These are phyloP conservation scores for Gryon sp. DNA, from an alignment of 1,140 invertebrate genomes.

Conservation along the genomic window DNA sequence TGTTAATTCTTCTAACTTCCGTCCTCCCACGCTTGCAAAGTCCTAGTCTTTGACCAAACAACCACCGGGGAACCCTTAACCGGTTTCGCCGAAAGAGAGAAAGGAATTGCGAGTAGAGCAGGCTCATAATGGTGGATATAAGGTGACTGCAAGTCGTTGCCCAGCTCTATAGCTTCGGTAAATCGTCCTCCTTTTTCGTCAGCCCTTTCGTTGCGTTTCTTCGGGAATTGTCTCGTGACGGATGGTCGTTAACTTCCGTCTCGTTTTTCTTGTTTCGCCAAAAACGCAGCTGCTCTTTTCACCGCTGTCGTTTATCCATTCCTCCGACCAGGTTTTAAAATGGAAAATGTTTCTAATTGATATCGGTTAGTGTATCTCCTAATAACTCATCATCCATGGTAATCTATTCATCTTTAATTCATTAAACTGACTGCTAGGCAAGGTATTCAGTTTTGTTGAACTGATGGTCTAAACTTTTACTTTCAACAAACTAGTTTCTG, in stretches of 20 bases:
- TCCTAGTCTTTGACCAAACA: slow-evolving; percentile 53
- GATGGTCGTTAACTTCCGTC: slow-evolving; percentile 62
- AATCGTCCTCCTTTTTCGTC: slow-evolving; percentile 59
- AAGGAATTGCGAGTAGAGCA: slow-evolving; percentile 57
- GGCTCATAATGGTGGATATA: slow-evolving; percentile 61
- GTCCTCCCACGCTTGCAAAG: slow-evolving; percentile 54
- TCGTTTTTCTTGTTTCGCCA: slow-evolving; percentile 51
- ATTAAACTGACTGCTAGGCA: no score
- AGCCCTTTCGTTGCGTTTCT: slow-evolving; percentile 62
- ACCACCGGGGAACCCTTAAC: slow-evolving; percentile 59
- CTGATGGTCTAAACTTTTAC: no score
- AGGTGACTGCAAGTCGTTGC: slow-evolving; percentile 63
- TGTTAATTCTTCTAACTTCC: slow-evolving; percentile 64
- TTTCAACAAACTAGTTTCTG: no score
- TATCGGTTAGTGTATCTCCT: no score
- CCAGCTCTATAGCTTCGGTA: slow-evolving; percentile 59
- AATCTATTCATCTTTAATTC: no score
- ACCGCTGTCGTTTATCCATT: slow-evolving; percentile 17
- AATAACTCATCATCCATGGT: no score
- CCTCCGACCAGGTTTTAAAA: slow-evolving; percentile 16
- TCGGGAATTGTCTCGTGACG: slow-evolving; percentile 65
- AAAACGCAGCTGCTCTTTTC: slow-evolving; percentile 64
- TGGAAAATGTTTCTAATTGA: not conserved
- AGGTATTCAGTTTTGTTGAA: no score
- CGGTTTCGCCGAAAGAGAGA: slow-evolving; percentile 61